A percentile compares a stretch with the other conserved stretches of the same genome.
Conservation (phyloP, 2,113 vertebrate genomes). For the Tichodroma muraria region DNA sequence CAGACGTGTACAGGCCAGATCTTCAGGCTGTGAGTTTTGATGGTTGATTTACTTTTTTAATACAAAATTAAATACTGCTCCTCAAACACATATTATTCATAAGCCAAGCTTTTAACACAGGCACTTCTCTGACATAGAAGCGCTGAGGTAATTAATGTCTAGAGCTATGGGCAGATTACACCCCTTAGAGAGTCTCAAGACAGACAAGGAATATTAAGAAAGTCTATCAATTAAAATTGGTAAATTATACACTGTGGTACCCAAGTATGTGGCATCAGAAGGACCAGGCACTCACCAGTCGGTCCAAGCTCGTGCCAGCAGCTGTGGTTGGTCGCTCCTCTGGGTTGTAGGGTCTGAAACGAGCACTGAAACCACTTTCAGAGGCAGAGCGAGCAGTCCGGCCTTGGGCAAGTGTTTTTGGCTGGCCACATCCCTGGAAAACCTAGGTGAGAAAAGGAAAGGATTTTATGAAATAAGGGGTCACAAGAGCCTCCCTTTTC, state of each 20-base stretch:
- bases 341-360: constrained; percentile 88
- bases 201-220: constrained; percentile 15
- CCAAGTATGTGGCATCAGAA: accelerated
- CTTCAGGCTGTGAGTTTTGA: constrained; percentile 14
- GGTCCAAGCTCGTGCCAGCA: constrained; percentile 90
- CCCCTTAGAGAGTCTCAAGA: background rate
- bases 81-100: constrained; percentile 1
- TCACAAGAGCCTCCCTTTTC: background rate
- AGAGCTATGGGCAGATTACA: constrained; percentile 7
- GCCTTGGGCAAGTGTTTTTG: constrained; percentile 68
- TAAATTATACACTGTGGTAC: background rate
- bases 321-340: constrained; percentile 93
- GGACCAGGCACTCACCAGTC: constrained; percentile 78
- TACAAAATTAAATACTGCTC: constrained; percentile 33
- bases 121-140: constrained; percentile 5
- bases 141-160: background rate
- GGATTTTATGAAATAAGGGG: background rate
- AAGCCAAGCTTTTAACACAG: constrained; percentile 6
- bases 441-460: constrained; percentile 68
- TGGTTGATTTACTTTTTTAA: constrained; percentile 51
- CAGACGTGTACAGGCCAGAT: background rate
- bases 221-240: background rate
- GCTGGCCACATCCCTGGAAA: constrained; percentile 97
- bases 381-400: constrained; percentile 80
- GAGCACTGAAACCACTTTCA: constrained; percentile 79